A percentile compares a stretch with the other conserved stretches of the same genome.
phyloP scores from a whole-genome alignment of 1,140 invertebrate species.

The Charaxes varanes region DNA sequence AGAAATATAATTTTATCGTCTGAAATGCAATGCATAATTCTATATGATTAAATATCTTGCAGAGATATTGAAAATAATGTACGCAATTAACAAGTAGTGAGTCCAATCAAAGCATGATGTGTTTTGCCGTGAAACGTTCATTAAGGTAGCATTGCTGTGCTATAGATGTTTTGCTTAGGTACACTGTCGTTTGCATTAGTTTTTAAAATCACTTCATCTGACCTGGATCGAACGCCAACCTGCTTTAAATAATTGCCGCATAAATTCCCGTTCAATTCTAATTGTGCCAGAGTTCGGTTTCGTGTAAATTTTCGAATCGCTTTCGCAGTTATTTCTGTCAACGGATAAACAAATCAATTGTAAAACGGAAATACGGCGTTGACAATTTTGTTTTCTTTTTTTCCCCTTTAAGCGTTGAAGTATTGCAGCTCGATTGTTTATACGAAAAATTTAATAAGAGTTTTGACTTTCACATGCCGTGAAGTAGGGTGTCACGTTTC shows the following conservation, averaged over 20 bases:
- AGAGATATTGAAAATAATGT: too few species aligned
- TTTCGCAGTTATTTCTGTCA: constrained; percentile 4
- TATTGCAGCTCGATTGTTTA: constrained; percentile 1
- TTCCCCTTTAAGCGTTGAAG: too few species aligned
- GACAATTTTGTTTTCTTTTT: too few species aligned
- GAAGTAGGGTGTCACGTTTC: constrained; percentile 63
- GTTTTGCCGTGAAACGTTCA: constrained; percentile 37
- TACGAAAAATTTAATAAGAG: constrained; percentile 43
- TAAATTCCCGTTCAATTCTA: constrained; percentile 59
- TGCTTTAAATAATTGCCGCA: constrained; percentile 67
- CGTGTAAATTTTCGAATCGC: constrained; percentile 12
- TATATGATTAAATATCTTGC: too few species aligned
- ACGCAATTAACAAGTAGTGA: too few species aligned
- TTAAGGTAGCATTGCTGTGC: constrained; percentile 43
- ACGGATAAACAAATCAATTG: constrained; percentile 5
- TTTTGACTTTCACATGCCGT: constrained; percentile 54
- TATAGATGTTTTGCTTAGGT: too few species aligned
- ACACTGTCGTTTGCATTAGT: constrained; percentile 64
- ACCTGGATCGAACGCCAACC: constrained; percentile 59
- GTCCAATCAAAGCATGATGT: too few species aligned
- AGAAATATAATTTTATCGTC: too few species aligned
- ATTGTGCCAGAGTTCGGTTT: constrained; percentile 44
- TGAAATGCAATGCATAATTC: too few species aligned
- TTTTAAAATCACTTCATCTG: constrained; percentile 69
- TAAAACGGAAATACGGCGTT: background rate